Evolutionary conservation across 2,888 invertebrate species (phyloP), one percentile per base, ranked within the genome.

Genomic region (Teleogryllus oceanicus): DNA sequence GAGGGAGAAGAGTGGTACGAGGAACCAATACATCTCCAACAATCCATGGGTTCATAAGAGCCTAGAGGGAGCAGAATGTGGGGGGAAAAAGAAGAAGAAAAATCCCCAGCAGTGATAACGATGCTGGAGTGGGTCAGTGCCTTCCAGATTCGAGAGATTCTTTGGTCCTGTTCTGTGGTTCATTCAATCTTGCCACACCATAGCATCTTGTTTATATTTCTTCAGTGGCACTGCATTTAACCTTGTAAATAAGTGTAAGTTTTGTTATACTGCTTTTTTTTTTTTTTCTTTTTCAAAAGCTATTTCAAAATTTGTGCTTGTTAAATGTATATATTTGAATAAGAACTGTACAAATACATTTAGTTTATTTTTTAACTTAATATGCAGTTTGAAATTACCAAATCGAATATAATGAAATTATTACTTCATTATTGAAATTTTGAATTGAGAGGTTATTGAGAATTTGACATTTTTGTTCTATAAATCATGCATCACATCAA

Each of bases 11-110:
- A 78, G 80, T 83, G 49, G 81, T 82, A 75, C 82, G 84, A 78
- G 84, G 83, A 49, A 82, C 37, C 37, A 37, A 80, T n/a, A 77
- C 84, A 20, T 84, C 84, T 13, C 83, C 84, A n/a, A 83, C 84
- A 24, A 83, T 84, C 76, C 84, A 84, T 81, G 83, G 84, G 78
- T 80, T 80, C 78, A 75, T 81, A 51, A 81, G 82, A 49, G 79
- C 80, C 76, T 82, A 81, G 11, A 50, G 13, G 4, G 62, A 62
- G 62, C 62, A 18, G n/a, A 3, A 62, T 12, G 5, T 11, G 13
- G 13, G 62, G 13, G 3, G 16, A 16, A 18, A 18, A 62, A 62
- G 11, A 37, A 37, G 37, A 37, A 37, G 5, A 24, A 37, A 37
- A 37, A 8, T 37, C 37, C 37, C 37, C 62, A 18, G 13, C 62